phyloP scores from a whole-genome alignment of 2,888 invertebrate genomes.

The Priocnemis perturbator region DNA sequence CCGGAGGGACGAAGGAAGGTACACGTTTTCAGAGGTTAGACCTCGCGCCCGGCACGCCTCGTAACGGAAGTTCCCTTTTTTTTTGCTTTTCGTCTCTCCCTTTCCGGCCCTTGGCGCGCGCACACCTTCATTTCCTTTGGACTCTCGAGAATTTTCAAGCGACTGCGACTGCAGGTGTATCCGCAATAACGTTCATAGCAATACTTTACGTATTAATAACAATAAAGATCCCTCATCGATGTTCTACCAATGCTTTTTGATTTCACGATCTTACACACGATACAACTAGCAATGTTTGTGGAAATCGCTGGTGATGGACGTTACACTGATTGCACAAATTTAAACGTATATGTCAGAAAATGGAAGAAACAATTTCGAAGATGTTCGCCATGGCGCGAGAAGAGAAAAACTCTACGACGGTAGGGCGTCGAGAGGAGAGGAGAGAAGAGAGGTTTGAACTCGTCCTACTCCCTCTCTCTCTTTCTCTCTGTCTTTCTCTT shows the following conservation, averaged over 20 bases:
- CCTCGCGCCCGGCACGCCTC: conserved; percentile 1
- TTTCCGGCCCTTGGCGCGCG: not conserved
- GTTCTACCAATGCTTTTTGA: too few relatives aligned
- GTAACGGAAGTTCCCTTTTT: conserved; percentile 27
- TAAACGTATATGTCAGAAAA: not conserved
- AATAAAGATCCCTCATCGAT: too few relatives aligned
- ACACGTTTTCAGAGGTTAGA: conserved; percentile 12
- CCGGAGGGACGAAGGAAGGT: not conserved
- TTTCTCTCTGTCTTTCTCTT: too few relatives aligned
- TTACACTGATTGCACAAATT: not conserved
- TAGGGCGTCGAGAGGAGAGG: not conserved
- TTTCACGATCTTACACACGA: too few relatives aligned
- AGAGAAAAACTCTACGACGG: not conserved
- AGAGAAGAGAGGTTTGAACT: conserved; percentile 16
- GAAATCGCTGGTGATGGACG: too few relatives aligned
- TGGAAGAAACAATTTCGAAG: too few relatives aligned
- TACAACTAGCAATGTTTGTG: too few relatives aligned
- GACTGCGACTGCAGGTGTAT: too few relatives aligned
- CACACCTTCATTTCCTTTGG: conserved; percentile 1
- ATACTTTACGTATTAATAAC: too few relatives aligned
- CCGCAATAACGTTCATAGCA: too few relatives aligned
- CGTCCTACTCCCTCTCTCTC: conserved; percentile 6
- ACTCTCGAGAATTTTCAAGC: too few relatives aligned
- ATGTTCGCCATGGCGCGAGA: conserved; percentile 2
- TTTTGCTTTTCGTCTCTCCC: not conserved